These are phyloP conservation scores for Benthochromis sp. DNA, from an alignment of 2,113 vertebrate genomes.

Conservation along the genomic window DNA sequence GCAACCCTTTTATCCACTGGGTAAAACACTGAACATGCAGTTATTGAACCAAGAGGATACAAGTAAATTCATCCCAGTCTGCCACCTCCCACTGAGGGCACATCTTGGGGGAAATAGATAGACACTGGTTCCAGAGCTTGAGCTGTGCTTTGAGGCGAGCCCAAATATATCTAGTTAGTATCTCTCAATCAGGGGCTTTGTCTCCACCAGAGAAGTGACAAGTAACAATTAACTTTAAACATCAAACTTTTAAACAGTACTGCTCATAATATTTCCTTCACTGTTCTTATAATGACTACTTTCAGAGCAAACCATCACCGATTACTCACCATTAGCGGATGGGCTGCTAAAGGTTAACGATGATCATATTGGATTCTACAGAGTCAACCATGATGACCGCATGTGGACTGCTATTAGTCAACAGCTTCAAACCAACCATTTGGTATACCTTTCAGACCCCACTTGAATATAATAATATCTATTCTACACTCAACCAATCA, in stretches of 20 bases:
- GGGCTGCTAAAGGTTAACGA: constrained; percentile 79
- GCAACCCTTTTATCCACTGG: background rate
- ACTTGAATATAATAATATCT: background rate
- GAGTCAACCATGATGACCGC: constrained; percentile 79
- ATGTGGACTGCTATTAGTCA: constrained; percentile 70
- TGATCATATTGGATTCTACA: constrained; percentile 87
- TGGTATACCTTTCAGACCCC: constrained; percentile 43
- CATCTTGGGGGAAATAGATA: background rate
- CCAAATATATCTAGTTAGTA: background rate
- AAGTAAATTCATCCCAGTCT: background rate
- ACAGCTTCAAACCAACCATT: constrained; percentile 49
- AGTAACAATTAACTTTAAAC: background rate
- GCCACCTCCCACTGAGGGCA: background rate
- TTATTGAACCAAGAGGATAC: background rate
- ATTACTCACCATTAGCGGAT: constrained; percentile 15
- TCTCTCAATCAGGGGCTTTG: background rate
- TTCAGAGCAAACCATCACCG: constrained; percentile 62
- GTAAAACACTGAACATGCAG: background rate
- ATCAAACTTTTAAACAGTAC: background rate
- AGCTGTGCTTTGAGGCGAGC: background rate
- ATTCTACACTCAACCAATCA: background rate
- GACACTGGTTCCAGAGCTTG: background rate
- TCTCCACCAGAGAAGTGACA: background rate
- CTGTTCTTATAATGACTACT: background rate
- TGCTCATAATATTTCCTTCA: background rate